phyloP scores from a whole-genome alignment of 2,888 invertebrate genomes.

The Drosophila lutescens region DNA sequence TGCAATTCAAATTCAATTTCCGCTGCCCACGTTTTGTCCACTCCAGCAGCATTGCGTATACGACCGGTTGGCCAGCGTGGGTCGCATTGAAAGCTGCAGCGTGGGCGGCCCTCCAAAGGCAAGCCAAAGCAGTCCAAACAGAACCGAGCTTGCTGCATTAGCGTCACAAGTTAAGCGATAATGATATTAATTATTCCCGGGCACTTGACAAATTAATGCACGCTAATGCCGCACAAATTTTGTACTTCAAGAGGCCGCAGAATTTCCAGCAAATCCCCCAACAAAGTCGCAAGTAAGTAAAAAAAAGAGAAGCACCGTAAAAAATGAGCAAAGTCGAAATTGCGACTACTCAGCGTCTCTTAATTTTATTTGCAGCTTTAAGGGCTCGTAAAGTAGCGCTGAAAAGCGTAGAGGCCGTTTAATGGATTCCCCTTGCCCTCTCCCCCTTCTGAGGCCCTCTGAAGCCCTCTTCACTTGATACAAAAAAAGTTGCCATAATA shows the following conservation, averaged over 20 bases:
- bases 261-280: conserved; percentile 26
- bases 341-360: conserved; percentile 71
- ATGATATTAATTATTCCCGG: conserved; percentile 56
- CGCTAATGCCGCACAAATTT: conserved; percentile 59
- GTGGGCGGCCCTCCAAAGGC: neutral
- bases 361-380: conserved; percentile 70
- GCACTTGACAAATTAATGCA: conserved; percentile 59
- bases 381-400: conserved; percentile 59
- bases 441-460: neutral
- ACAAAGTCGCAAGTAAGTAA: conserved; percentile 53
- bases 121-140: conserved; percentile 1
- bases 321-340: conserved; percentile 64
- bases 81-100: neutral
- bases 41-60: neutral
- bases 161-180: conserved; percentile 49
- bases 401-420: conserved; percentile 34
- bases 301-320: conserved; percentile 41
- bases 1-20: conserved; percentile 21
- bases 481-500: conserved; percentile 46
- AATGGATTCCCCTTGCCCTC: conserved; percentile 30
- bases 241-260: conserved; percentile 34
- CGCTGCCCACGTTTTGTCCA: conserved; percentile 7
- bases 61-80: conserved; percentile 13
- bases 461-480: neutral
- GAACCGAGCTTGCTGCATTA: conserved; percentile 16